Conservation (phyloP, 2,888 invertebrate genomes). For the Notodonta ziczac region DNA sequence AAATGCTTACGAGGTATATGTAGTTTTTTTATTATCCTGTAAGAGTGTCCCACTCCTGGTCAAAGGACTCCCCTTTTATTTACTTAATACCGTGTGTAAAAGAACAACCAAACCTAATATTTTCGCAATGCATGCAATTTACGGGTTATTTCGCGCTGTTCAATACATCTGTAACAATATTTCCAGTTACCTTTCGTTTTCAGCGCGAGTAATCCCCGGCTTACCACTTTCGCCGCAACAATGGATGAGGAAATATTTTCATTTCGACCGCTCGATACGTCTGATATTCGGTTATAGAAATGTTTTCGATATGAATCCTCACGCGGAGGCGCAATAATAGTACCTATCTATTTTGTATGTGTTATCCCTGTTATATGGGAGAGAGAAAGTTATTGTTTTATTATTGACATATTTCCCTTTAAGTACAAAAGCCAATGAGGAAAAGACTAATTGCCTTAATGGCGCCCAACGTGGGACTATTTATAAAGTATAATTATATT, state of each 20-base stretch:
- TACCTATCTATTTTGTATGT: conserved; percentile 1
- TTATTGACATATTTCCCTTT: background rate
- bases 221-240: conserved; percentile 15
- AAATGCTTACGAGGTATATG: too few relatives aligned
- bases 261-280: conserved; percentile 15
- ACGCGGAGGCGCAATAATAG: background rate
- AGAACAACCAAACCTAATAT: too few relatives aligned
- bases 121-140: too few relatives aligned
- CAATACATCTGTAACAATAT: background rate
- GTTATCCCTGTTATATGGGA: background rate
- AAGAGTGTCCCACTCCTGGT: too few relatives aligned
- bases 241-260: conserved; percentile 13
- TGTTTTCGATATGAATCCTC: background rate
- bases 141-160: background rate
- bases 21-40: too few relatives aligned
- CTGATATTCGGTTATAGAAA: conserved; percentile 7
- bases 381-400: background rate
- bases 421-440: background rate
- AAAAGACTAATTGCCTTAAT: conserved; percentile 21
- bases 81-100: too few relatives aligned
- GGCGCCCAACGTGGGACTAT: conserved; percentile 26
- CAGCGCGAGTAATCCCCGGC: conserved; percentile 13
- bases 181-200: background rate
- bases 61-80: too few relatives aligned
- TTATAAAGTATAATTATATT: background rate